These are phyloP conservation scores for Mus spicilegus DNA, from an alignment of 2,113 vertebrate species.

Conservation along the genomic window DNA sequence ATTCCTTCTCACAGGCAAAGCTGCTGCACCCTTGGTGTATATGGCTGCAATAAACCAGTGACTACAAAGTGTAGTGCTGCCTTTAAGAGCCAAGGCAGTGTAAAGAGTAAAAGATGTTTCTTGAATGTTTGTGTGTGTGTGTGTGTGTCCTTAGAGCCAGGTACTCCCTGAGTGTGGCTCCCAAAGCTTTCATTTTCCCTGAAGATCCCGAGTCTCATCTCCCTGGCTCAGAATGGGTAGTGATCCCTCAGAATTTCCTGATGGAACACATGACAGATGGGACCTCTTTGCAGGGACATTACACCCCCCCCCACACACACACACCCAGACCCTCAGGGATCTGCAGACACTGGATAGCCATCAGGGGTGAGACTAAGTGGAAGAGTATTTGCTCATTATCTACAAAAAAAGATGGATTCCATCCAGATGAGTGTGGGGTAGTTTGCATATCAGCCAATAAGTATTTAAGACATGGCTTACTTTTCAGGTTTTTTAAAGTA, in stretches of 20 bases:
- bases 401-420: not conserved
- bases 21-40: too few species aligned
- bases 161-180: fast-evolving
- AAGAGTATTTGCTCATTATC: not conserved
- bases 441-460: fast-evolving
- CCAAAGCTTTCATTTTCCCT: not conserved
- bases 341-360: too few species aligned
- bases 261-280: fast-evolving
- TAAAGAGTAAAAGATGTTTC: not conserved
- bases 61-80: too few species aligned
- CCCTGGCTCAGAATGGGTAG: not conserved
- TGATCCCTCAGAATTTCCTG: not conserved
- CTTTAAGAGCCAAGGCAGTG: not conserved
- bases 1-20: not conserved
- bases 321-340: fast-evolving
- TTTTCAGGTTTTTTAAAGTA: not conserved
- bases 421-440: not conserved
- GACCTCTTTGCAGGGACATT: fast-evolving
- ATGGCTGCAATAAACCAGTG: too few species aligned
- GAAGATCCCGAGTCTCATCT: fast-evolving
- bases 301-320: fast-evolving
- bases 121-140: too few species aligned
- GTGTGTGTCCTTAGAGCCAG: too few species aligned
- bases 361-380: not conserved
- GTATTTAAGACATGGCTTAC: not conserved